Evolutionary conservation across 2,888 invertebrate genomes (phyloP).

Genomic region (Myopa testacea): DNA sequence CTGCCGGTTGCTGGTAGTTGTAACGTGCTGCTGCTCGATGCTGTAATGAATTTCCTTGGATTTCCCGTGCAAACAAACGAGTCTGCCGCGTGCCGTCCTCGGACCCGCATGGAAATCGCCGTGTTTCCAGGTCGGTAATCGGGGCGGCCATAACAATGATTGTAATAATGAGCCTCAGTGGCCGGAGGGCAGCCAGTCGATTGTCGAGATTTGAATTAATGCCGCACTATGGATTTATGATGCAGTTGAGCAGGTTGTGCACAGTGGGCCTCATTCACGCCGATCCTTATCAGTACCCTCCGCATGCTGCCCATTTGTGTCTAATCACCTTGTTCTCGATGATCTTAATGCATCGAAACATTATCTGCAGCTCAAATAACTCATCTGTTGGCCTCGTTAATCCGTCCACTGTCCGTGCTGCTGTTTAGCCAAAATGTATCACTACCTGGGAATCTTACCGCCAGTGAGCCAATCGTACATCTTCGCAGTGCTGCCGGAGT

Average conservation of each 20-base stretch:
- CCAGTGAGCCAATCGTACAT: not conserved
- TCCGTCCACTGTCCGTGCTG: constrained; percentile 10
- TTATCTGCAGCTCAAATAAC: too few species aligned
- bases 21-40: not conserved
- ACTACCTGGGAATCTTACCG: constrained; percentile 3
- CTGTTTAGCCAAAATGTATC: not conserved
- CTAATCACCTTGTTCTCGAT: not conserved
- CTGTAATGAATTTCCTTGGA: constrained; percentile 30
- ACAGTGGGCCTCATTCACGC: not conserved
- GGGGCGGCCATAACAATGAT: constrained; percentile 52
- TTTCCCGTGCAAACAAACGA: constrained; percentile 1
- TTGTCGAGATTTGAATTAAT: constrained; percentile 47
- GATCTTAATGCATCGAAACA: not conserved
- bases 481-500: constrained; percentile 4
- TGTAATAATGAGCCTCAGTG: constrained; percentile 53
- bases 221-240: constrained; percentile 41
- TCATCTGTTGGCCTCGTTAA: not conserved
- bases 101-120: not conserved
- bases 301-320: not conserved
- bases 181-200: constrained; percentile 45
- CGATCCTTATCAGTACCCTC: not conserved
- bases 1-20: not conserved
- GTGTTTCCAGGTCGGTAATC: constrained; percentile 18
- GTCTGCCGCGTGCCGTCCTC: not conserved
- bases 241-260: constrained; percentile 13